These are phyloP conservation scores for Stenurella melanura DNA, from an alignment of 2,888 invertebrate species.

Conservation along the genomic window DNA sequence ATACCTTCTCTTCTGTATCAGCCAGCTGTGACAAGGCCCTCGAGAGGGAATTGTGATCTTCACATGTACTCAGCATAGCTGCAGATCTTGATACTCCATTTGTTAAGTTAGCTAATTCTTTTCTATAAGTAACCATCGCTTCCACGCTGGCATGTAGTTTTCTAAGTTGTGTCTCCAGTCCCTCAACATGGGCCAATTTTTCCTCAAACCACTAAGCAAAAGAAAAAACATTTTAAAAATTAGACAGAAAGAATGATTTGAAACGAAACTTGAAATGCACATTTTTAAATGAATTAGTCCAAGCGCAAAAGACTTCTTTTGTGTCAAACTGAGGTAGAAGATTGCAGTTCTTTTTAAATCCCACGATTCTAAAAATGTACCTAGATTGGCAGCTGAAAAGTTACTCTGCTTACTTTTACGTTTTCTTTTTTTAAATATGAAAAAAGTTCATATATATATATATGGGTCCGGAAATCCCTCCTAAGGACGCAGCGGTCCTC, in stretches of 20 bases:
- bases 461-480: no score
- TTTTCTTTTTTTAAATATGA: no score
- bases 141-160: constrained; percentile 92
- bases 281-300: no score
- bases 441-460: no score
- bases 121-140: constrained; percentile 88
- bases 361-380: no score
- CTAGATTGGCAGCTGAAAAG: no score
- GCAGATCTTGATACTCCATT: constrained; percentile 91
- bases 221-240: not conserved
- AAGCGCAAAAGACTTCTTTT: no score
- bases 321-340: no score
- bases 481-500: no score
- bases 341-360: no score
- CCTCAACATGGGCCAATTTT: constrained; percentile 92
- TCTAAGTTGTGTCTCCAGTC: constrained; percentile 90
- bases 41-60: constrained; percentile 94
- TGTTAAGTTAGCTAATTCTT: constrained; percentile 86
- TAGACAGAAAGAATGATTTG: not conserved
- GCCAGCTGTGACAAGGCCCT: constrained; percentile 92
- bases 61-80: constrained; percentile 93
- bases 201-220: constrained; percentile 96
- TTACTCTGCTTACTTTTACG: no score
- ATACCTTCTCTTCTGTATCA: constrained; percentile 87
- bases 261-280: not conserved